These are phyloP conservation scores for Ispidina picta DNA, from an alignment of 2,797 vertebrate species.

Conservation along the genomic window DNA sequence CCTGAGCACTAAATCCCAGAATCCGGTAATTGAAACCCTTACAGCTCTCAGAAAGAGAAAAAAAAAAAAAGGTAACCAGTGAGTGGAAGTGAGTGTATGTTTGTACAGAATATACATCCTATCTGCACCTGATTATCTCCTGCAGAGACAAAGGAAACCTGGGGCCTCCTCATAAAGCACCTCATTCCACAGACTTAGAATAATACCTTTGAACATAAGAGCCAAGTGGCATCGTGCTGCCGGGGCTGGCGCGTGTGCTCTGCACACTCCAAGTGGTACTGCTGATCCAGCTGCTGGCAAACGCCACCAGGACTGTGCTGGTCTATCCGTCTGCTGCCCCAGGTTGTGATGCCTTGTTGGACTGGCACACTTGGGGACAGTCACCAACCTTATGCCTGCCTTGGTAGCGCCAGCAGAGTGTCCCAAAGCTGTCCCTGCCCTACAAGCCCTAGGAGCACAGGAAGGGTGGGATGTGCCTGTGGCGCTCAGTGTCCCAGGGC, in stretches of 20 bases:
- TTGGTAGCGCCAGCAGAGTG: background rate
- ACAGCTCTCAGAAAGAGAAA: constrained; percentile 47
- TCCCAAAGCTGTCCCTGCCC: background rate
- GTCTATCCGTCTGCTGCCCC: background rate
- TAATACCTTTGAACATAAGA: background rate
- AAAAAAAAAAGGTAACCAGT: constrained; percentile 52
- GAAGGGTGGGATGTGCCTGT: rapidly evolving
- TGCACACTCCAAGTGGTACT: background rate
- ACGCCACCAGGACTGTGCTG: background rate
- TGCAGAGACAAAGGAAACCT: constrained; percentile 63
- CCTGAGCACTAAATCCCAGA: constrained; percentile 83
- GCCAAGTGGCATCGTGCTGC: background rate
- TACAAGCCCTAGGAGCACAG: background rate
- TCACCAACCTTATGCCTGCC: rapidly evolving
- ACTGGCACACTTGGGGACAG: rapidly evolving
- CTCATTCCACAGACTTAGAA: constrained; percentile 5
- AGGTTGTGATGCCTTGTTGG: background rate
- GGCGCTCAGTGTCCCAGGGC: background rate
- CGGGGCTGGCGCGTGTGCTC: background rate
- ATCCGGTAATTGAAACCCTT: constrained; percentile 81
- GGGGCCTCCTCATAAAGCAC: constrained; percentile 2
- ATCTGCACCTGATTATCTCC: constrained; percentile 57
- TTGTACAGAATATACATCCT: constrained; percentile 62
- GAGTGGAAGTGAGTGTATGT: constrained; percentile 56
- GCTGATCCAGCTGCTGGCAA: background rate